Conservation (phyloP, 2,113 vertebrate genomes). For the Alosa alosa region DNA sequence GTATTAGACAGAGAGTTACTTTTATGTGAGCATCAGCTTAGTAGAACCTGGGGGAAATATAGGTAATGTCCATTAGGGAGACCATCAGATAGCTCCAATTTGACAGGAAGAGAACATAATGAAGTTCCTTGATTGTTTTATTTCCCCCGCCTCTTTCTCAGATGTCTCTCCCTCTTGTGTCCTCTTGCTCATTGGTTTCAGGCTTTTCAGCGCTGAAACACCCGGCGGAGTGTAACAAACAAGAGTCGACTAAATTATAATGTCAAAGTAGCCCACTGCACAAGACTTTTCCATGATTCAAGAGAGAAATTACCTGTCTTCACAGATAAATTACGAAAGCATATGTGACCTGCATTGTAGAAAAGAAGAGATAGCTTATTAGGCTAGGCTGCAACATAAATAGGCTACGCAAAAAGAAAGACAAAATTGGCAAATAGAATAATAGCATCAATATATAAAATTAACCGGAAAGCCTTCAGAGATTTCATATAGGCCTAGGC, state of each 20-base stretch:
- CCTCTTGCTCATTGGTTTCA: conserved; percentile 19
- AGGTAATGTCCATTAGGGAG: conserved; percentile 56
- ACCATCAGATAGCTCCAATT: conserved; percentile 47
- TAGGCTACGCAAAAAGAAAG: background rate
- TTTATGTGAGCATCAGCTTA: conserved; percentile 50
- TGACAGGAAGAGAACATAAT: conserved; percentile 52
- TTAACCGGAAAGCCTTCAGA: background rate
- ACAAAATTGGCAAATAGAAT: background rate
- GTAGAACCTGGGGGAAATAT: conserved; percentile 48
- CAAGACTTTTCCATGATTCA: background rate
- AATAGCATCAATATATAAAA: background rate
- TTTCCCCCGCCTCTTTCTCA: conserved; percentile 34
- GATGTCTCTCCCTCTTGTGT: conserved; percentile 3
- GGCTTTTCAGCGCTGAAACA: conserved; percentile 32
- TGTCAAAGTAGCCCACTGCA: conserved; percentile 16
- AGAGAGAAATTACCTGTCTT: background rate
- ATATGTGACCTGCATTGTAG: background rate
- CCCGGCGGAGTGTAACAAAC: conserved; percentile 37
- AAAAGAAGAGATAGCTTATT: background rate
- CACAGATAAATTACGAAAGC: background rate
- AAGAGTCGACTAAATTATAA: conserved; percentile 35
- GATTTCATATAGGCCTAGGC: background rate
- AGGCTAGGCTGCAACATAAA: background rate
- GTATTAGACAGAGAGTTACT: conserved; percentile 36
- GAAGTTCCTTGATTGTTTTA: conserved; percentile 49